Base-by-base conservation (phyloP, 2,888 invertebrate species). In the Morpho achilles region DNA sequence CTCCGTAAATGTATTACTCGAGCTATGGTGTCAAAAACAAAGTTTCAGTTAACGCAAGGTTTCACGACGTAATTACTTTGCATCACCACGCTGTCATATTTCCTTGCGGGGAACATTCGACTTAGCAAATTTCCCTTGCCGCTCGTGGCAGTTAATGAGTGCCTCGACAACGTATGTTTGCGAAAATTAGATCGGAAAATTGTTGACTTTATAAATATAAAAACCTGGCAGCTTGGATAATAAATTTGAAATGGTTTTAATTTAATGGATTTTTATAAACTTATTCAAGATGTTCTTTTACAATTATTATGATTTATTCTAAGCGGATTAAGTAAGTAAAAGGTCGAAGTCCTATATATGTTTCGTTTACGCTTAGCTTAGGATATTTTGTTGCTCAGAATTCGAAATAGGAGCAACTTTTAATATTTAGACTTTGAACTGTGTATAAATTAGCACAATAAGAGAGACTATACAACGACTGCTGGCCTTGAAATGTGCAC, bases 21-120 rank as follows among this genome's bases (percentile, higher is more conserved):
- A 41, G 51, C 42, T 47, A 23, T 54, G 53, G 51, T 50, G 57
- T 43, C 50, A 44, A 32, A 53, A 42, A 50, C 45, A 53, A 56
- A 56, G 53, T 59, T 59, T 59, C 22, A 43, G 42, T 57, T 54
- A 51, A 39, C 60, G 44, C 50, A 51, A 54, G 39, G 10, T 51
- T 48, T 54, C 41, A 9, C 40, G 8, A 47, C 54, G 58, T 53
- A 49, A 49, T 52, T 52, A 55, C 49, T 59, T 50, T 22, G 45
- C 45, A 41, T 50, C 50, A 8, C 47, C n/a, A 49, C 48, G 42
- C n/a, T 51, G 50, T 42, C 46, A 43, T 59, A 54, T 41, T 50
- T 43, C 50, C 46, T 47, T 51, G 46, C 22, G 53, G 40, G 32
- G 50, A 10, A 47, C 47, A 51, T 45, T 46, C 54, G 50, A 42